Percentiles rank a stretch among this genome's conserved stretches.
Evolutionary conservation across 2,113 vertebrate species (phyloP).

Genomic region (Eurystomus gularis): DNA sequence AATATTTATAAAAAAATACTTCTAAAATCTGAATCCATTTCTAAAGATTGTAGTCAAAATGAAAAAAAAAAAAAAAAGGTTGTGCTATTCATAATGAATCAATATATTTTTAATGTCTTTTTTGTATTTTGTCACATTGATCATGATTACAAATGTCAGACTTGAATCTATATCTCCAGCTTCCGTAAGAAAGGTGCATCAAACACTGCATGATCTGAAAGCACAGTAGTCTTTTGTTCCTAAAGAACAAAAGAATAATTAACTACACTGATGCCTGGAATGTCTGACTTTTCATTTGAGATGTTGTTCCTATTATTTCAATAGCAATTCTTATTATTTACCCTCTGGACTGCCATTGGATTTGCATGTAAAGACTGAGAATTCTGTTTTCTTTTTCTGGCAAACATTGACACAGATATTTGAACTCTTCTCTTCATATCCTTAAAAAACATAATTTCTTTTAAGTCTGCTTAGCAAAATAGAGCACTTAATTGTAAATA

Average conservation of each 20-base stretch:
- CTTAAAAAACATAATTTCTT: background rate
- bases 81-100: background rate
- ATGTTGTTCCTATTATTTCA: constrained; percentile 44
- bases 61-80: background rate
- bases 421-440: background rate
- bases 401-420: background rate
- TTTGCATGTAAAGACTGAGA: background rate
- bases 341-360: background rate
- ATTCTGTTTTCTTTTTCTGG: background rate
- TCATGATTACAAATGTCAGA: constrained; percentile 18
- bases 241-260: constrained; percentile 68
- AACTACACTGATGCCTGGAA: background rate
- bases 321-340: background rate
- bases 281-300: constrained; percentile 31
- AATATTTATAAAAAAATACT: background rate
- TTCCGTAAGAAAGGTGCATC: background rate
- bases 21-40: background rate
- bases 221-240: constrained; percentile 24
- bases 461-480: background rate
- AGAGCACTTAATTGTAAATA: background rate
- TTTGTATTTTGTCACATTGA: background rate
- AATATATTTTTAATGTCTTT: background rate
- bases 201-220: constrained; percentile 20
- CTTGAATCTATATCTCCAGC: constrained; percentile 11
- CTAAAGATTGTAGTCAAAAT: background rate